Percentiles rank a stretch among this genome's conserved stretches.
These are phyloP conservation scores for Zosterops hypoxanthus DNA, from an alignment of 2,113 vertebrate species.

Conservation along the genomic window DNA sequence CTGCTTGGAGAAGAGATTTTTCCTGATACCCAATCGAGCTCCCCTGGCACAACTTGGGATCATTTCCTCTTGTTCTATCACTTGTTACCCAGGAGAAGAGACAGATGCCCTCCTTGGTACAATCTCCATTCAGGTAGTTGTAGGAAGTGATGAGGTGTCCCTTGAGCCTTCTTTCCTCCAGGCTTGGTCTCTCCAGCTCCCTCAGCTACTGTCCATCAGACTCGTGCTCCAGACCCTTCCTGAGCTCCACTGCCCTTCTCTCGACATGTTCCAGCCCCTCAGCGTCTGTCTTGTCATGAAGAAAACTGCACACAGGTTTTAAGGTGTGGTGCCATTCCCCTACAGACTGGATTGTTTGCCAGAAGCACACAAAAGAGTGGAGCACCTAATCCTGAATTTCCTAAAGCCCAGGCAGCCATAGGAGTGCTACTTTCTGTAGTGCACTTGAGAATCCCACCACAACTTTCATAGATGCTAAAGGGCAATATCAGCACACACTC, in stretches of 20 bases:
- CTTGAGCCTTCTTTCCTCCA: not conserved
- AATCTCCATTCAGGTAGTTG: not conserved
- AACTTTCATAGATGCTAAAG: not conserved
- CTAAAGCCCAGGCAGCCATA: not conserved
- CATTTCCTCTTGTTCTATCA: not conserved
- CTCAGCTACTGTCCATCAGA: not conserved
- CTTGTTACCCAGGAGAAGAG: not conserved
- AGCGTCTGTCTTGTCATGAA: fast-evolving
- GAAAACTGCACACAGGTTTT: not conserved
- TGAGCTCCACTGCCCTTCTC: not conserved
- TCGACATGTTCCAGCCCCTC: not conserved
- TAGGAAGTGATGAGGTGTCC: not conserved
- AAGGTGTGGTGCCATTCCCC: not conserved
- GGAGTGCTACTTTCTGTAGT: not conserved
- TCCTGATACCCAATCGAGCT: not conserved
- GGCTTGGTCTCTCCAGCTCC: not conserved
- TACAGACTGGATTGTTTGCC: not conserved
- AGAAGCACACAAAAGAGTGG: not conserved
- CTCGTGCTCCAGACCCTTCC: not conserved
- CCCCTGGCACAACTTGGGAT: not conserved
- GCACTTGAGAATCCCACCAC: not conserved
- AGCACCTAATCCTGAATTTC: not conserved
- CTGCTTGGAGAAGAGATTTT: not conserved
- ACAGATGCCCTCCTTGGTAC: fast-evolving
- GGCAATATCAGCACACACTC: not conserved